These are phyloP conservation scores for Uria aalge DNA, from an alignment of 2,113 vertebrate species.

Conservation along the genomic window DNA sequence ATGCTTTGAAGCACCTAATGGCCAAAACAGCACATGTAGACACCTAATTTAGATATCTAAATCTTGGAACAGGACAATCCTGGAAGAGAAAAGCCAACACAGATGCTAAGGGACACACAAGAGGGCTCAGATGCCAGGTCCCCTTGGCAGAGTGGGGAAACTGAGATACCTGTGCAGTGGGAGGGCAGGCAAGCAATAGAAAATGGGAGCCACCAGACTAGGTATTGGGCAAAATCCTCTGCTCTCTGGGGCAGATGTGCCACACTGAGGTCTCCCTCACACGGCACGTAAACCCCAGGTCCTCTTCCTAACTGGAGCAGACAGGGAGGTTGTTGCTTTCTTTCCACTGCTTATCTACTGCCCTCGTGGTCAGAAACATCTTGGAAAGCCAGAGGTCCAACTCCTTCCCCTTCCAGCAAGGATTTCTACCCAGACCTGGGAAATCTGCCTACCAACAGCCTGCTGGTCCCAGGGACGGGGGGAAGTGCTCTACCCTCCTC, in stretches of 20 bases:
- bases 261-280: not conserved
- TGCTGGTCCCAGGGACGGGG: not conserved
- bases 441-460: not conserved
- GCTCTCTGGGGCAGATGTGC: not conserved
- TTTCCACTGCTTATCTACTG: not conserved
- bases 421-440: not conserved
- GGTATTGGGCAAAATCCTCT: not conserved
- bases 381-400: not conserved
- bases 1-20: not conserved
- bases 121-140: not conserved
- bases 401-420: not conserved
- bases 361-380: not conserved
- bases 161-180: not conserved
- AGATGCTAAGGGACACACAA: not conserved
- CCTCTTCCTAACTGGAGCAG: not conserved
- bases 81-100: not conserved
- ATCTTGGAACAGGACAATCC: not conserved
- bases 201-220: not conserved
- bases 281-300: rapidly evolving
- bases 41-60: not conserved
- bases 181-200: not conserved
- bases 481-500: not conserved
- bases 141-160: not conserved
- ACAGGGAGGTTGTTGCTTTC: not conserved
- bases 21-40: not conserved